Base-by-base conservation (phyloP, 2,113 vertebrate species). In the Barbus barbus region DNA sequence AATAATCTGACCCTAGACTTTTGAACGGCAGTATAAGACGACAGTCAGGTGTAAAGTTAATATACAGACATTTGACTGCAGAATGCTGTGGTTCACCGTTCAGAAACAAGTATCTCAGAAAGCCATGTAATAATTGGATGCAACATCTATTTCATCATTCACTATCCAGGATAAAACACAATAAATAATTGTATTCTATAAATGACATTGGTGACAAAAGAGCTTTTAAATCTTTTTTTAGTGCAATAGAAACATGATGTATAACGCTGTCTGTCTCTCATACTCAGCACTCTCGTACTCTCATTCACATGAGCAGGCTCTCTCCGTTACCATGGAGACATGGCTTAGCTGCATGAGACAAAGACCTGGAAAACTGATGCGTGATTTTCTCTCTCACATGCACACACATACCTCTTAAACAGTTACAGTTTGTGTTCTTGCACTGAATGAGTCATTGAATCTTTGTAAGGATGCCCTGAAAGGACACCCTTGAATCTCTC, bases 301-400 rank as follows among this genome's bases (percentile, higher is more conserved):
- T 63, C 61, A 67, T 78, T 56, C 73, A 81, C 60, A 81, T 76
- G 82, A 84, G 31, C 81, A 38, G 51, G 22, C 28, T 61, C 83
- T 82, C 83, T 73, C 44, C 9, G 86, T 87, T 87, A 61, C 86
- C 83, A 87, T 87, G 77, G 86, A 71, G 28, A 87, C 65, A 5
- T 74, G 82, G 33, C 33, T 22, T 48, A 71, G 73, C 48, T 73
- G 63, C 63, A 63, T 72, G 78, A 87, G 41, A 75, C 18, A 67
- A 51, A 75, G 61, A 56, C 73, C 61, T 63, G 71, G 20, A 72
- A 72, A 82, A 79, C 82, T 67, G 74, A 78, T 78, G 60, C 36
- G 46, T 60, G 78, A 77, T 84, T 76, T 65, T 80, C 60, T 67
- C 46, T 31, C 18, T 33, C 28, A 0, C 22, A 13, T 9, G 2